A percentile compares a stretch with the other conserved stretches of the same genome.
Conservation (phyloP, 2,888 invertebrate genomes). For the Ichneumoninae sp. region DNA sequence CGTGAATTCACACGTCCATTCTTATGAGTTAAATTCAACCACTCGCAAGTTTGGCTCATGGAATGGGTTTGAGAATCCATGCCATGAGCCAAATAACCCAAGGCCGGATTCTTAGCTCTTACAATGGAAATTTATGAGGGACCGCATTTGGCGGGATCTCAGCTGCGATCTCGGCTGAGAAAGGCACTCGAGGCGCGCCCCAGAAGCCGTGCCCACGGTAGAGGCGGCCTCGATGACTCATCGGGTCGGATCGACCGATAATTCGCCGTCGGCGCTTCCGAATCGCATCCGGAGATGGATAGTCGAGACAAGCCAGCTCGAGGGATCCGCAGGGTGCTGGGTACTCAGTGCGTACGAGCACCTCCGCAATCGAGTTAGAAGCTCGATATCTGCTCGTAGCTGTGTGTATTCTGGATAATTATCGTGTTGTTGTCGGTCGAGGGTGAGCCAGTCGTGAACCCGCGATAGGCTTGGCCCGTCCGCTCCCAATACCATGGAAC, state of each 20-base stretch:
- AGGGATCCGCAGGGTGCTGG: conserved; percentile 11
- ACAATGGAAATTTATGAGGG: no score
- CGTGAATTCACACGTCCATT: no score
- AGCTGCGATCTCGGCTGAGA: background rate
- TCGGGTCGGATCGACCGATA: conserved; percentile 22
- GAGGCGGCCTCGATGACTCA: conserved; percentile 41
- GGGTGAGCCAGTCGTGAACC: conserved; percentile 50
- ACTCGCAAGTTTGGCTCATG: no score
- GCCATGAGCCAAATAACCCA: no score
- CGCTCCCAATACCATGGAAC: background rate
- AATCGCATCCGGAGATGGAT: conserved; percentile 50
- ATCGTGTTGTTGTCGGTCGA: conserved; percentile 23
- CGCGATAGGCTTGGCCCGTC: conserved; percentile 46
- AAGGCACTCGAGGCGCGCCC: conserved; percentile 17
- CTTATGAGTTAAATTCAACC: no score
- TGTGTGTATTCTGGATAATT: conserved; percentile 48
- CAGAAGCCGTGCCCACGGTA: conserved; percentile 1
- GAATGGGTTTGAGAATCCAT: no score
- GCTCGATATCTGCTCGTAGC: conserved; percentile 26
- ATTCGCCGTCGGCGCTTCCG: conserved; percentile 43
- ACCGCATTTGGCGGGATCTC: background rate
- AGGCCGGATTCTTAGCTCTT: no score
- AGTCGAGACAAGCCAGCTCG: conserved; percentile 39
- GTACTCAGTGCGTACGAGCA: conserved; percentile 8
- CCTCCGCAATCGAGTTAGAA: conserved; percentile 20